A percentile compares a stretch with the other conserved stretches of the same genome.
These are phyloP conservation scores for Athene noctua DNA, from an alignment of 2,113 vertebrate genomes.

Conservation along the genomic window DNA sequence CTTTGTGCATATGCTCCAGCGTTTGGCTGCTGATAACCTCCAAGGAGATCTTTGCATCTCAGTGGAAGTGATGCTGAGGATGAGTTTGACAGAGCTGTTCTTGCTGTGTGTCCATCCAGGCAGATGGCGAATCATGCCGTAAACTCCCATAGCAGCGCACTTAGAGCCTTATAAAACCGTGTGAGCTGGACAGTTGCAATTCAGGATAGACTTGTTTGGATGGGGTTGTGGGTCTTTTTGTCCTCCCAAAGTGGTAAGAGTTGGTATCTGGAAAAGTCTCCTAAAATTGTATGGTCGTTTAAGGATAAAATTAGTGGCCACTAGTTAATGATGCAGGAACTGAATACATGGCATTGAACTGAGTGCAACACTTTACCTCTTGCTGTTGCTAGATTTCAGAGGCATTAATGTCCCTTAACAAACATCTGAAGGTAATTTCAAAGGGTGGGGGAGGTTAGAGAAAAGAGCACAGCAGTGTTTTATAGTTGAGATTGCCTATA, in stretches of 20 bases:
- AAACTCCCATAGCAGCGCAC: neutral
- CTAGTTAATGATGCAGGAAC: slow-evolving; percentile 37
- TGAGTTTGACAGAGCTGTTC: neutral
- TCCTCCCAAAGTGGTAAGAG: neutral
- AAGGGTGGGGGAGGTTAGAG: slow-evolving; percentile 26
- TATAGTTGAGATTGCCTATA: slow-evolving; percentile 45
- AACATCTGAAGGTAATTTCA: slow-evolving; percentile 60
- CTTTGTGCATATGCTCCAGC: neutral
- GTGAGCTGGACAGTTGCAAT: neutral
- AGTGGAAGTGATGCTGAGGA: neutral
- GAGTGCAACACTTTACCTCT: neutral
- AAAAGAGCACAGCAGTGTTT: neutral
- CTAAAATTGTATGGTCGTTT: neutral
- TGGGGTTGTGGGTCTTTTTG: neutral
- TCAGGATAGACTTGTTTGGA: neutral
- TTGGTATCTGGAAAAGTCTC: neutral
- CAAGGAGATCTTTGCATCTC: neutral
- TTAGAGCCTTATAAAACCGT: neutral
- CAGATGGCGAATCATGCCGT: fast-evolving
- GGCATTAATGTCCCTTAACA: slow-evolving; percentile 46
- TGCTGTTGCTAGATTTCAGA: slow-evolving; percentile 28
- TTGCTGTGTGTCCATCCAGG: neutral
- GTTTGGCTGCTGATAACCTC: neutral
- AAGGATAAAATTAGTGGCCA: slow-evolving; percentile 34
- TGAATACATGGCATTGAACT: slow-evolving; percentile 2